These are phyloP conservation scores for Lindbergichthys nudifrons DNA, from an alignment of 2,797 vertebrate species.

Conservation along the genomic window DNA sequence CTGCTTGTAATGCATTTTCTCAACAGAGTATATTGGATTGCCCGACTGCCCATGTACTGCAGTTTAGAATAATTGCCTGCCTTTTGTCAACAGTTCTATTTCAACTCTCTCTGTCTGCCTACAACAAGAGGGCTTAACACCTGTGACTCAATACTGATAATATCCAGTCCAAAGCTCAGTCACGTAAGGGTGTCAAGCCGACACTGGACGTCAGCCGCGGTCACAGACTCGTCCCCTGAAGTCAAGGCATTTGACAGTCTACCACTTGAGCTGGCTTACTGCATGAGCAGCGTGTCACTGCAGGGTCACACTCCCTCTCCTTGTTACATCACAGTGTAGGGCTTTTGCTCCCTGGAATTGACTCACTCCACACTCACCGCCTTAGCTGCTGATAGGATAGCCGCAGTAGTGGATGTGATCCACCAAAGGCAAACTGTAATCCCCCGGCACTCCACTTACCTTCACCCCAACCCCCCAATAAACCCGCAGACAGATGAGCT, in stretches of 20 bases:
- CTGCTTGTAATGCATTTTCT: conserved; percentile 30
- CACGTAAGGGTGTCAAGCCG: background rate
- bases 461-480: conserved; percentile 51
- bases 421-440: conserved; percentile 66
- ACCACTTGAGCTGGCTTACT: conserved; percentile 27
- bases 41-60: conserved; percentile 7
- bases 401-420: conserved; percentile 60
- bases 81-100: conserved; percentile 17
- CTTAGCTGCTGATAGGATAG: conserved; percentile 65
- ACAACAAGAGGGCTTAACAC: background rate
- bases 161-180: background rate
- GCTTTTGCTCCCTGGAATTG: conserved; percentile 51
- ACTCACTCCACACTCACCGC: conserved; percentile 46
- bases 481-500: conserved; percentile 69
- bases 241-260: conserved; percentile 39
- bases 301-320: conserved; percentile 30
- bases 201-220: background rate
- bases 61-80: conserved; percentile 20
- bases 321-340: conserved; percentile 38
- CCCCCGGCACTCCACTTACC: conserved; percentile 62
- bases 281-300: conserved; percentile 20
- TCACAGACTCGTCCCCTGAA: background rate
- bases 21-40: conserved; percentile 1
- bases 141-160: background rate
- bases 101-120: background rate